These are phyloP conservation scores for chimpanzee (Pan troglodytes) DNA, from an alignment of 2,113 vertebrate genomes.

Conservation along the genomic window NHGRI_mPanTro3-v2.1_pri NC_072408.2:30035001-30035500, in stretches of 20 bases:
- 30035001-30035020: background rate
- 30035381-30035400: background rate
- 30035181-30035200: background rate
- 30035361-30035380: background rate
- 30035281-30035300: background rate
- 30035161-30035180: background rate
- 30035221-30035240: background rate
- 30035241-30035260: background rate
- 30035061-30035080: background rate
- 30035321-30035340: background rate
- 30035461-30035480: background rate
- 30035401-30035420: background rate
- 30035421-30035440: background rate
- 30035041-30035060: background rate
- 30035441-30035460: background rate
- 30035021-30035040: background rate
- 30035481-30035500: background rate
- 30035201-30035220: background rate
- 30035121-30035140: background rate
- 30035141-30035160: no score
- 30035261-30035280: background rate
- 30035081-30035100: background rate
- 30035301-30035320: background rate
- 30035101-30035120: background rate
- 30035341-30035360: background rate